Base-by-base conservation (phyloP, 64 coral and sea anemone genomes). In the Actinia tenebrosa region DNA sequence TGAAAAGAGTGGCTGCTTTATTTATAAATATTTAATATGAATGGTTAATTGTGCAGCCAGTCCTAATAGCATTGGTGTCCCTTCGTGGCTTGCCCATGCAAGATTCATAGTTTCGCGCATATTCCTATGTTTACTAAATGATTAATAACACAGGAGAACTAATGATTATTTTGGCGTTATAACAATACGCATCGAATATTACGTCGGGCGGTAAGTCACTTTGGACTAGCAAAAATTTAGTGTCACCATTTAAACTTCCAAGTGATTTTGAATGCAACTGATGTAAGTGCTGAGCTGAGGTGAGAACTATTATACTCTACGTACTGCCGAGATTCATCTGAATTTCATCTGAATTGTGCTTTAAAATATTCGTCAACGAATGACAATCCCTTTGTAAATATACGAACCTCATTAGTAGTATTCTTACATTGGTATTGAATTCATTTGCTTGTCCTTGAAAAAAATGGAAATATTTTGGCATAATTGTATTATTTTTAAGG, bases 81-180 rank as follows among this genome's bases (percentile, higher is more conserved):
- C n/a, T 72, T 27, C 37, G n/a, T 7, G 69, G 25, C 69, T 75
- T 75, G 69, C 13, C 69, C 69, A 30, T 75, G 69, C 42, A 75
- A 75, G 27, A 75, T 75, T 30, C 69, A 42, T 75, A 14, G 3
- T 15, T 42, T 9, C 27, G 13, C n/a, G 26, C 10, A 25, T 42
- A 18, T 75, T 75, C 69, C 27, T 75, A 26, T 42, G 26, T 75
- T 75, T 75, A 43, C 69, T 75, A 75, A 75, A 11, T 75, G 69
- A 75, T 75, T 26, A 75, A 75, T 75, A 75, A 75, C 66, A 55
- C 47, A 13, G 69, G 69, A 42, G 3, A 75, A 75, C 37, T 68
- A 68, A 68, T 69, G 64, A 16, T 75, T 42, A 75, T 42, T 75
- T 75, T 75, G 13, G 69, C 42, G 69, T 75, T 75, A 75, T 75